Evolutionary conservation across 2,888 invertebrate genomes (phyloP).

Genomic region (Euplagia quadripunctaria): DNA sequence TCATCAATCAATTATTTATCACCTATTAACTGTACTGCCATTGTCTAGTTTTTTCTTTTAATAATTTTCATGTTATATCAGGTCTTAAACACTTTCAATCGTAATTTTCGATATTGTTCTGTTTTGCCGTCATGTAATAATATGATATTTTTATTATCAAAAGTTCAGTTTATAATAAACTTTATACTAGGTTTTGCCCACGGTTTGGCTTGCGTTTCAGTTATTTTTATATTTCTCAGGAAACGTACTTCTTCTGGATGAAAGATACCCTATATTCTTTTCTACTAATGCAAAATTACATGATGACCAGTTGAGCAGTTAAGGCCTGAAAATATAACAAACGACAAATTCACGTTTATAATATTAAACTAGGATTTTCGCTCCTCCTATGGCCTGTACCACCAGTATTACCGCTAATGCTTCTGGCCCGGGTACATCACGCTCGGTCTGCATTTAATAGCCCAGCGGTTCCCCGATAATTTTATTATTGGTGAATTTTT

Average conservation of each 20-base stretch:
- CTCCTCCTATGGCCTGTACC: slow-evolving; percentile 43
- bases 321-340: too few relatives aligned
- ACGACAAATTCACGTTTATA: too few relatives aligned
- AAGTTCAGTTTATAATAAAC: neutral
- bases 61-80: neutral
- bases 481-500: slow-evolving; percentile 84
- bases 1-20: slow-evolving; percentile 60
- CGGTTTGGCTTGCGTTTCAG: too few relatives aligned
- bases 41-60: slow-evolving; percentile 2
- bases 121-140: neutral
- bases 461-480: slow-evolving; percentile 82
- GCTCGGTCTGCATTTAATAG: slow-evolving; percentile 85
- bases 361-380: slow-evolving; percentile 24
- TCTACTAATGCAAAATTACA: neutral
- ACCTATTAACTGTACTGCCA: slow-evolving; percentile 53
- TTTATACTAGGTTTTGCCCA: neutral
- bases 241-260: neutral
- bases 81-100: neutral
- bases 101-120: neutral
- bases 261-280: neutral
- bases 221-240: neutral
- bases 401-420: slow-evolving; percentile 52
- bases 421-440: slow-evolving; percentile 78
- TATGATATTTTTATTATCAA: neutral
- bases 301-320: neutral